phyloP scores from a whole-genome alignment of 2,797 vertebrate species.

The Champsocephalus gunnari region DNA sequence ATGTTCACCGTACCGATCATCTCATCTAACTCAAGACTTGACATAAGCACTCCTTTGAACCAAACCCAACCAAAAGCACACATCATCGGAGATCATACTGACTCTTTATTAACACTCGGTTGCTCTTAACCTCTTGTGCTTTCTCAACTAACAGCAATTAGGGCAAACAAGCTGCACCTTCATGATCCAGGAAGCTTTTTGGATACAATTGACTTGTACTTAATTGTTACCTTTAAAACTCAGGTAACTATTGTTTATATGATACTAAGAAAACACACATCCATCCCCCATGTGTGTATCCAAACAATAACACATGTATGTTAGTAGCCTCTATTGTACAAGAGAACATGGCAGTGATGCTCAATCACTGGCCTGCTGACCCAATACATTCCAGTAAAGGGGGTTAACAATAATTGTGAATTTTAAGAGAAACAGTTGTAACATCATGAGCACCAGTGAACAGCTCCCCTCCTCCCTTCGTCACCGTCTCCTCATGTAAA shows the following conservation, averaged over 20 bases:
- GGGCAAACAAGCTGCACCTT: neutral
- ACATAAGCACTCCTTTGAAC: no score
- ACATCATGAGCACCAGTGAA: slow-evolving; percentile 45
- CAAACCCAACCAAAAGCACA: neutral
- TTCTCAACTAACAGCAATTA: neutral
- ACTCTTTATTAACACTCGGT: neutral
- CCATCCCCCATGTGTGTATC: neutral
- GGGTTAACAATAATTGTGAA: slow-evolving; percentile 20
- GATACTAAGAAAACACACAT: neutral
- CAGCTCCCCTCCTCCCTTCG: neutral
- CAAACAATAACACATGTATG: neutral
- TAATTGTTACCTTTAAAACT: slow-evolving; percentile 1
- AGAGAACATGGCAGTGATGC: neutral
- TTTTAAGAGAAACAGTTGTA: slow-evolving; percentile 10
- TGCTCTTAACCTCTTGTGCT: neutral
- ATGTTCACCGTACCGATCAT: neutral
- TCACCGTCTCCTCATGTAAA: slow-evolving; percentile 14
- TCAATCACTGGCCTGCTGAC: slow-evolving; percentile 26
- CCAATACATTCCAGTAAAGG: slow-evolving; percentile 22
- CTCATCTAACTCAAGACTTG: neutral
- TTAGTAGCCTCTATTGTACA: neutral
- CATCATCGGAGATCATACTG: neutral
- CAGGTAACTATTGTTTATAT: neutral
- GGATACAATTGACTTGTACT: neutral
- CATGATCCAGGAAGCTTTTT: neutral